Evolutionary conservation across 2,797 vertebrate species (phyloP).

Genomic region (Oreonectes daqikongensis): DNA sequence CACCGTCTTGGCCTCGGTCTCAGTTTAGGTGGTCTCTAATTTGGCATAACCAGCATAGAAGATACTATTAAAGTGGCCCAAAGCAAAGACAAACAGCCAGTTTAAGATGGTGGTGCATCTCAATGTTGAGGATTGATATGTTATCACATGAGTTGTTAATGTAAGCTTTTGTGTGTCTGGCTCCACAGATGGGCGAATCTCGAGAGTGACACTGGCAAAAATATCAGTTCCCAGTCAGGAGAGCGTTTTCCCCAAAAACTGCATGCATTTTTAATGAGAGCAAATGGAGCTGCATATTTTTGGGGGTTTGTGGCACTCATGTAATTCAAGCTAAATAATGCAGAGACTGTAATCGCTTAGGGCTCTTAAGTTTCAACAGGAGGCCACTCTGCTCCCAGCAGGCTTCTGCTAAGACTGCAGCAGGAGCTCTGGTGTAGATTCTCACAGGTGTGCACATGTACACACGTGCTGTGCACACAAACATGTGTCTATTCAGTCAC

Average conservation of each 20-base stretch:
- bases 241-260: conserved; percentile 48
- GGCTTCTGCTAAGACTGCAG: conserved; percentile 19
- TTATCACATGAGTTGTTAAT: conserved; percentile 17
- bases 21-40: no score
- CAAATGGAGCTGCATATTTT: conserved; percentile 59
- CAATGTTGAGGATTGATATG: conserved; percentile 19
- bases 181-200: conserved; percentile 18
- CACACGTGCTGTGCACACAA: not conserved
- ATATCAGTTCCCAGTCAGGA: conserved; percentile 51
- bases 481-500: not conserved
- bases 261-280: conserved; percentile 64
- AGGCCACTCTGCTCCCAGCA: conserved; percentile 1
- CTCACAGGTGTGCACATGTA: conserved; percentile 2
- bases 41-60: conserved; percentile 26
- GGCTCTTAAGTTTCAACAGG: conserved; percentile 45
- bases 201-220: conserved; percentile 46
- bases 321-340: conserved; percentile 64
- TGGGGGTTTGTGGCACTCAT: conserved; percentile 53
- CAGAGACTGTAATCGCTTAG: conserved; percentile 58
- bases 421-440: conserved; percentile 13
- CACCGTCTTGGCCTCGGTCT: no score
- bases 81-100: conserved; percentile 25
- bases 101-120: no score
- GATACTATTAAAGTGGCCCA: conserved; percentile 50
- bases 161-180: conserved; percentile 9